Conservation (phyloP, 1,140 invertebrate genomes). For the Melipona quadrifasciata region DNA sequence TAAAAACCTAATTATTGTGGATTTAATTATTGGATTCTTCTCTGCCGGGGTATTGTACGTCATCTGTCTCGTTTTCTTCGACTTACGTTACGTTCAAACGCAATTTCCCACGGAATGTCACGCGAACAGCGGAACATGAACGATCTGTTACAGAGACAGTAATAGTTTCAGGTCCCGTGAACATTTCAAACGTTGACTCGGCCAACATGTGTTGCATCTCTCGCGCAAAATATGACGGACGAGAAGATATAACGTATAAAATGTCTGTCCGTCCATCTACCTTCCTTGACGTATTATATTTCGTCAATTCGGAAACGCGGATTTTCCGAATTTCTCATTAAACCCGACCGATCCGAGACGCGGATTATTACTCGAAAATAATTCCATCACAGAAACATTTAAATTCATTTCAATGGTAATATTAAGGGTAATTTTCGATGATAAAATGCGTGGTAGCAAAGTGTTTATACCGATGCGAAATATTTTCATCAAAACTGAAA, state of each 20-base stretch:
- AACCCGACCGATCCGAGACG: not conserved
- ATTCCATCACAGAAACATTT: not conserved
- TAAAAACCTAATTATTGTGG: not conserved
- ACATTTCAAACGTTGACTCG: slow-evolving; percentile 22
- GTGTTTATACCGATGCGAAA: not conserved
- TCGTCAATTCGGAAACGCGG: no score
- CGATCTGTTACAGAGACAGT: slow-evolving; percentile 16
- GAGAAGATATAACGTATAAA: not conserved
- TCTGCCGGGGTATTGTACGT: not conserved
- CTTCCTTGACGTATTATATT: not conserved
- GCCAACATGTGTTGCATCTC: slow-evolving; percentile 6
- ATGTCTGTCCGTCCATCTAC: not conserved
- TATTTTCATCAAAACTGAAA: not conserved
- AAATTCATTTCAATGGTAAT: no score
- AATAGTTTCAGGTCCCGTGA: slow-evolving; percentile 26
- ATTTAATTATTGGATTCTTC: not conserved
- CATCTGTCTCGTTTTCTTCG: not conserved
- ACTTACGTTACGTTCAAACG: slow-evolving; percentile 5
- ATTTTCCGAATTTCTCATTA: not conserved
- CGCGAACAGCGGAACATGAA: not conserved
- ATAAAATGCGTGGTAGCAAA: not conserved
- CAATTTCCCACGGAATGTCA: slow-evolving; percentile 12
- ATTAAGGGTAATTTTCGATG: no score
- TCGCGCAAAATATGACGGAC: slow-evolving; percentile 3
- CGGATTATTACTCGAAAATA: not conserved